Evolutionary conservation across 2,888 invertebrate genomes (phyloP).

Genomic region (Plagodis pulveraria): DNA sequence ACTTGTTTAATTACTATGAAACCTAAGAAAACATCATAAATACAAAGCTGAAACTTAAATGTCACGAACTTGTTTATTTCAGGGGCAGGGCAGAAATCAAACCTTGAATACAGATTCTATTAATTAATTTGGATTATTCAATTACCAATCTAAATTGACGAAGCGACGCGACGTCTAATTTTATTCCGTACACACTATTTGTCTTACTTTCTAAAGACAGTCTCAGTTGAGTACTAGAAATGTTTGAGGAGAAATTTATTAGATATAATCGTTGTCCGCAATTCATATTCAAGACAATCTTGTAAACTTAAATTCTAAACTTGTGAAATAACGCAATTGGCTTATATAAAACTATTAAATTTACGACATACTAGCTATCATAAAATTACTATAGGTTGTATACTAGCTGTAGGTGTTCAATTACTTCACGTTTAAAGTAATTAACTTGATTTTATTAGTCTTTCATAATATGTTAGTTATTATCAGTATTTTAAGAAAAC

Average conservation of each 20-base stretch:
- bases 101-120: constrained; percentile 43
- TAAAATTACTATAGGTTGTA: no score
- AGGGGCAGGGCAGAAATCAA: constrained; percentile 26
- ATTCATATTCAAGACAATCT: constrained; percentile 15
- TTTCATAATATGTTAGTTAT: no score
- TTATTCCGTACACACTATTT: constrained; percentile 37
- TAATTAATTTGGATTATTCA: constrained; percentile 52
- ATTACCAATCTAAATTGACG: constrained; percentile 50
- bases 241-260: constrained; percentile 25
- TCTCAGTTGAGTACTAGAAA: constrained; percentile 22
- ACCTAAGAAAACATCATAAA: no score
- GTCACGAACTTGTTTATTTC: no score
- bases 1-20: no score
- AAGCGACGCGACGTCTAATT: constrained; percentile 41
- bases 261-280: constrained; percentile 6
- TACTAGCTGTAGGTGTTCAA: no score
- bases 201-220: constrained; percentile 31
- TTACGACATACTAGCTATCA: constrained; percentile 10
- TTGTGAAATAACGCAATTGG: constrained; percentile 7
- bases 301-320: constrained; percentile 15
- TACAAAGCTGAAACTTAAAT: no score
- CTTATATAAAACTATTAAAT: constrained; percentile 2
- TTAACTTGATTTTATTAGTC: no score
- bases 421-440: no score
- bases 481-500: no score